A percentile compares a stretch with the other conserved stretches of the same genome.
These are phyloP conservation scores for Strigops habroptila DNA, from an alignment of 2,113 vertebrate species.

Conservation along the genomic window DNA sequence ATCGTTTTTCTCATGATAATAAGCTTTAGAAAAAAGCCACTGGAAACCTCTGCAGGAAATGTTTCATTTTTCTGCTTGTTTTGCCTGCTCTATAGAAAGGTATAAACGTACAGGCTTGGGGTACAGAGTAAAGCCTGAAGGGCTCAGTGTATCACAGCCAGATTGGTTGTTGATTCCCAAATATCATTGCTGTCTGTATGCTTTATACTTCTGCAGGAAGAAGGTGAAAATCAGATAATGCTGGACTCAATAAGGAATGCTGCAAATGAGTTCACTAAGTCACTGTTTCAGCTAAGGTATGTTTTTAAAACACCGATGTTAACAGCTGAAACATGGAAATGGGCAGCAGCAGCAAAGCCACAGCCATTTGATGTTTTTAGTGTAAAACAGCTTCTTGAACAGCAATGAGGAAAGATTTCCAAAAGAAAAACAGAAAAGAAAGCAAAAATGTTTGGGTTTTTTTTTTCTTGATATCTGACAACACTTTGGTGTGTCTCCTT, in stretches of 20 bases:
- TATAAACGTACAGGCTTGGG: not conserved
- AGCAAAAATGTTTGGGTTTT: not conserved
- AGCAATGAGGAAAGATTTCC: not conserved
- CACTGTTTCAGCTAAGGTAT: not conserved
- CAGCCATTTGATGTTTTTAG: not conserved
- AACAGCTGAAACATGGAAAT: not conserved
- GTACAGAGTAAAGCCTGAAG: not conserved
- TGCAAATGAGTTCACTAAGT: not conserved
- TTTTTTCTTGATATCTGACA: not conserved
- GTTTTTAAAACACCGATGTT: not conserved
- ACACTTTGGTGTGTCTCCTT: not conserved
- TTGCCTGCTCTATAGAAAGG: not conserved
- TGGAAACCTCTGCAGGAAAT: not conserved
- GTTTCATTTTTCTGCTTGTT: not conserved
- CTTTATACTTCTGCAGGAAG: not conserved
- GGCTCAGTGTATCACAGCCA: not conserved
- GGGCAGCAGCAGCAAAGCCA: not conserved
- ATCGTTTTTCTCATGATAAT: not conserved
- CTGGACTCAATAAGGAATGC: not conserved
- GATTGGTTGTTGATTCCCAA: not conserved
- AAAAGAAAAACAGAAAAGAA: not conserved
- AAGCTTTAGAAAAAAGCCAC: not conserved
- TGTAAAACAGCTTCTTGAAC: not conserved
- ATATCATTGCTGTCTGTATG: not conserved
- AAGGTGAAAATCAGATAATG: not conserved